Conservation (phyloP, 2,888 invertebrate species). For the Eupithecia tripunctaria region DNA sequence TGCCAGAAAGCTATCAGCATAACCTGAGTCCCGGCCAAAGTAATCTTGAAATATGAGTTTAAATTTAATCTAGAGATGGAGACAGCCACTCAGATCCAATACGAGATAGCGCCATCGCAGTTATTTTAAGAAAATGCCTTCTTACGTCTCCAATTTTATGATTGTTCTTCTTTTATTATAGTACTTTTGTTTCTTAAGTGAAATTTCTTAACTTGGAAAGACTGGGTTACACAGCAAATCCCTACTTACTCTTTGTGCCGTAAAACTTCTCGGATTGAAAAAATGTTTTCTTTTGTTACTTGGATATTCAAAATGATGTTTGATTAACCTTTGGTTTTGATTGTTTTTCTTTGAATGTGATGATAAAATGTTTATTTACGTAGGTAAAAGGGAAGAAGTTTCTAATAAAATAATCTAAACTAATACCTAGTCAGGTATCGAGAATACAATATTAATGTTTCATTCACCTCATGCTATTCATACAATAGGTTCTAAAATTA, state of each 20-base stretch:
- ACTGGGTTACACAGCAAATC: slow-evolving; percentile 77
- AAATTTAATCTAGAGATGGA: slow-evolving; percentile 38
- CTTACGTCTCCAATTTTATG: slow-evolving; percentile 79
- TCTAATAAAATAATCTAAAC: neutral
- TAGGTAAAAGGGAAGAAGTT: neutral
- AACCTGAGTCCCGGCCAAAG: slow-evolving; percentile 17
- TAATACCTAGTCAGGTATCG: neutral
- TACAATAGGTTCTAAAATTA: neutral
- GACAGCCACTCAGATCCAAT: slow-evolving; percentile 39
- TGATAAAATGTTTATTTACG: slow-evolving; percentile 2
- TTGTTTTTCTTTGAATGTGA: slow-evolving; percentile 11
- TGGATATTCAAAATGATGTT: slow-evolving; percentile 33
- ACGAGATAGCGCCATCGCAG: slow-evolving; percentile 36
- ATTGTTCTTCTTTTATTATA: slow-evolving; percentile 84
- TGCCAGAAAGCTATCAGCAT: slow-evolving; percentile 20
- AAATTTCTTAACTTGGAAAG: slow-evolving; percentile 79
- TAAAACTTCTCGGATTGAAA: slow-evolving; percentile 80
- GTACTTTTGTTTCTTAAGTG: slow-evolving; percentile 83
- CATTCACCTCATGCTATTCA: neutral
- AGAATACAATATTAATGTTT: neutral
- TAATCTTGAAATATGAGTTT: slow-evolving; percentile 35
- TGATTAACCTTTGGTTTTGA: slow-evolving; percentile 41
- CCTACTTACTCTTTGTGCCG: slow-evolving; percentile 77
- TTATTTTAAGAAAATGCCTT: slow-evolving; percentile 64
- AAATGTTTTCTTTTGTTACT: slow-evolving; percentile 64